Conservation (phyloP, 37 sponge, comb jelly and placozoan species). For the Geodia barretti region DNA sequence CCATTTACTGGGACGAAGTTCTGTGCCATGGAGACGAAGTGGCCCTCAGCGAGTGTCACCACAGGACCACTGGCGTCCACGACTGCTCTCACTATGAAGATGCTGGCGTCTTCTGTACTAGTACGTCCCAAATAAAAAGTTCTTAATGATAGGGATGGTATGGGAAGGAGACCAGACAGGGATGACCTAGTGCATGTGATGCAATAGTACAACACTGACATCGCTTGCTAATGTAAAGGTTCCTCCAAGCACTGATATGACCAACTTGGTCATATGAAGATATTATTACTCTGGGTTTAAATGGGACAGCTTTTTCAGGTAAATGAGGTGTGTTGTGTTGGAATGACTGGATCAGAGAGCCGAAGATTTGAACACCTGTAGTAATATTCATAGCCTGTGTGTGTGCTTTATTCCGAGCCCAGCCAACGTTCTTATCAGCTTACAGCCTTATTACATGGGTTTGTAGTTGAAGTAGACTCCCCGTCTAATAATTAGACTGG, state of each 20-base stretch:
- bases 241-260: background rate
- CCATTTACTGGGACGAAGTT: constrained; percentile 67
- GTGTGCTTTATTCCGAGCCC: too few relatives aligned
- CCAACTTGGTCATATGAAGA: background rate
- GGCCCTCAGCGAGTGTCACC: constrained; percentile 48
- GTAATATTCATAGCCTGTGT: too few relatives aligned
- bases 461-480: too few relatives aligned
- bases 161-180: background rate
- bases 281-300: too few relatives aligned
- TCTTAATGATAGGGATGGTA: background rate
- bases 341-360: too few relatives aligned
- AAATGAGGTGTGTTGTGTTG: too few relatives aligned
- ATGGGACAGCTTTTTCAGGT: too few relatives aligned
- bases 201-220: background rate
- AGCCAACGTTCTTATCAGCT: too few relatives aligned
- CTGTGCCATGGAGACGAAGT: constrained; percentile 58
- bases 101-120: constrained; percentile 74
- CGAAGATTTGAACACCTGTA: too few relatives aligned
- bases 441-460: too few relatives aligned
- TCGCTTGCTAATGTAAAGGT: background rate
- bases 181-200: background rate
- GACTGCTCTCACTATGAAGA: constrained; percentile 69
- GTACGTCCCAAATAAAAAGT: constrained; percentile 6
- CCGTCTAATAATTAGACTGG: too few relatives aligned
- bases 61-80: constrained; percentile 39